Base-by-base conservation (phyloP, 2,113 vertebrate genomes). In the Phoenicopterus ruber region DNA sequence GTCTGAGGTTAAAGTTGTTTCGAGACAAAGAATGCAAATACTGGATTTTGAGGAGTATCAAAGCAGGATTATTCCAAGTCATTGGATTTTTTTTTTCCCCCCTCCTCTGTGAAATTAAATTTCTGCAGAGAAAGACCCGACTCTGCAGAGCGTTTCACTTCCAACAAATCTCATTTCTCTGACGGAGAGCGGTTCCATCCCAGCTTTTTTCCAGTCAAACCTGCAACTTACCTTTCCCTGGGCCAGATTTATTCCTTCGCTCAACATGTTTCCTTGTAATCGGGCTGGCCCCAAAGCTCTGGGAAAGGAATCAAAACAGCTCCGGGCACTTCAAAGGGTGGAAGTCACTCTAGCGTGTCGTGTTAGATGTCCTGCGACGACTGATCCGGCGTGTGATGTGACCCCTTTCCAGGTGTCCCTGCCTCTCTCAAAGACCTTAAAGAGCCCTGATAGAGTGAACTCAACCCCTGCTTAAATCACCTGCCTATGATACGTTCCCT, bases 241-340 rank as follows among this genome's bases (percentile, higher is more conserved):
- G 93, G 88, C 59, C 54, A 66, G 94, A 91, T 83, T 82, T 86
- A 83, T 91, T 90, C 94, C 88, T 96, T 80, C 10, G 5, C 77
- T 97, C 87, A 2, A 79, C 31, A 0, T 66, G 69, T 89, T 96
- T 93, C 93, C 94, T n/a, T 59, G 91, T 69, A 69, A 82, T 62
- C 6, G 36, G 86, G 94, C 17, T 5, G 7, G 66, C 86, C 89
- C 93, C 32, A 36, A 91, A 92, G 94, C 93, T 67, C 50, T 67
- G 91, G 86, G 88, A 94, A 95, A 83, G 77, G 78, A 87, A 96
- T 97, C 95, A 96, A 87, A 97, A 94, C 85, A 97, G 66, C 57
- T 32, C 18, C 0, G 40, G 88, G 70, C 13, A 62, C 94, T 95
- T 97, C 94, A 96, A 96, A 96, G 87, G 49, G 14, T 62, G 80